A percentile compares a stretch with the other conserved stretches of the same genome.
phyloP scores from a whole-genome alignment of 2,888 invertebrate species.

The Embidobia sp. region DNA sequence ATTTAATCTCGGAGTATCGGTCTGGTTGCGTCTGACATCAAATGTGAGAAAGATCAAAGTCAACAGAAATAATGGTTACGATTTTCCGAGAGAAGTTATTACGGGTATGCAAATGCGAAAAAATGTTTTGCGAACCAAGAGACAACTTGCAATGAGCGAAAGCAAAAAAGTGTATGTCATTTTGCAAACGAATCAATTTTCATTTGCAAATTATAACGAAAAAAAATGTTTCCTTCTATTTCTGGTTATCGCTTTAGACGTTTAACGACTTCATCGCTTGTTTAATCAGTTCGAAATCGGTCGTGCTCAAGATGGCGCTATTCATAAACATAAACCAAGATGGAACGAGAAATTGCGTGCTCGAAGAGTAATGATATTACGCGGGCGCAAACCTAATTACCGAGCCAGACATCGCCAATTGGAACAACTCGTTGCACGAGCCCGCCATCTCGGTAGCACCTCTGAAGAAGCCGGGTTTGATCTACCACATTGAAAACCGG shows the following conservation, averaged over 20 bases:
- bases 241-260: too few relatives aligned
- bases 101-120: too few relatives aligned
- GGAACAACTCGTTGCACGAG: conserved; percentile 65
- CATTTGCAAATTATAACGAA: too few relatives aligned
- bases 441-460: conserved; percentile 20
- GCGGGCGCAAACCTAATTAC: conserved; percentile 77
- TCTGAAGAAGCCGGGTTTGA: not conserved
- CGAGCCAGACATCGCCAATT: conserved; percentile 77
- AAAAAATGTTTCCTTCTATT: not conserved
- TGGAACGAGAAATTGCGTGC: conserved; percentile 75
- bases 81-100: too few relatives aligned
- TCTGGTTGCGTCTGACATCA: too few relatives aligned
- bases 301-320: conserved; percentile 11
- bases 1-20: too few relatives aligned
- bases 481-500: conserved; percentile 5
- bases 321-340: conserved; percentile 42
- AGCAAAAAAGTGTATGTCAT: too few relatives aligned
- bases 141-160: too few relatives aligned
- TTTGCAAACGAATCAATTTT: not conserved
- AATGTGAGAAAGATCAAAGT: too few relatives aligned
- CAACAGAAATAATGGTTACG: too few relatives aligned
- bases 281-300: conserved; percentile 19
- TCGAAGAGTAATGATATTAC: conserved; percentile 76
- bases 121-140: too few relatives aligned
- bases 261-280: conserved; percentile 9